Conservation (phyloP, 2,113 vertebrate species). For the Pangasianodon hypophthalmus region DNA sequence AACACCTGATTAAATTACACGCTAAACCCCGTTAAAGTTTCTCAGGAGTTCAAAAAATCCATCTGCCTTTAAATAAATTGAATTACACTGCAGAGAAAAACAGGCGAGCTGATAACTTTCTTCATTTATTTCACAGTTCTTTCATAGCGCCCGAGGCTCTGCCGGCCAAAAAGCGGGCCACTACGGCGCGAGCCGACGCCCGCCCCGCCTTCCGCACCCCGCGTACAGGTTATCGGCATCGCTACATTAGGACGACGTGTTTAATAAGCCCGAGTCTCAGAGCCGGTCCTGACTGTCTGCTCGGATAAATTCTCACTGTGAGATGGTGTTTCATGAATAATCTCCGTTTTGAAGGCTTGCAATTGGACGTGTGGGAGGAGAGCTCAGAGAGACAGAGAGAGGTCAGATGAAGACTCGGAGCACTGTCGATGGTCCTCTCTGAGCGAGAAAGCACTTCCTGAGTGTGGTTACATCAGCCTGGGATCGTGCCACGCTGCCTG, state of each 20-base stretch:
- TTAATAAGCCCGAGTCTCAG: not conserved
- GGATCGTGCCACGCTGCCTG: not conserved
- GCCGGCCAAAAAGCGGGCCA: not conserved
- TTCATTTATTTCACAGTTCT: constrained; percentile 34
- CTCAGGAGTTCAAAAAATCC: constrained; percentile 34
- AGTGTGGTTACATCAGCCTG: constrained; percentile 9
- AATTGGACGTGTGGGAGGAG: not conserved
- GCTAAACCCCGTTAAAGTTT: constrained; percentile 46
- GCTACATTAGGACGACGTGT: not conserved
- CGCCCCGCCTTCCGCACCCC: not conserved
- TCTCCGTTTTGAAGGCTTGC: not conserved
- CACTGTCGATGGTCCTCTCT: not conserved
- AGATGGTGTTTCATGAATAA: constrained; percentile 1
- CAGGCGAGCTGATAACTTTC: constrained; percentile 22
- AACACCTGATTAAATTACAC: constrained; percentile 46
- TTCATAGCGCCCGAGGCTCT: not conserved
- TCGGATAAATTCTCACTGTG: not conserved
- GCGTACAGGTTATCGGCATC: not conserved
- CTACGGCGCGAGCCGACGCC: not conserved
- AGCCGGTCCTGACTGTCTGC: not conserved
- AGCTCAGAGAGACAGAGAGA: not conserved
- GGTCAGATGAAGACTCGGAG: not conserved
- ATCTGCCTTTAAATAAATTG: constrained; percentile 49
- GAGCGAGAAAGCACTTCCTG: not conserved
- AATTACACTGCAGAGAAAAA: constrained; percentile 39